Conservation (phyloP, 2,888 invertebrate genomes). For the Epinotia nisella region DNA sequence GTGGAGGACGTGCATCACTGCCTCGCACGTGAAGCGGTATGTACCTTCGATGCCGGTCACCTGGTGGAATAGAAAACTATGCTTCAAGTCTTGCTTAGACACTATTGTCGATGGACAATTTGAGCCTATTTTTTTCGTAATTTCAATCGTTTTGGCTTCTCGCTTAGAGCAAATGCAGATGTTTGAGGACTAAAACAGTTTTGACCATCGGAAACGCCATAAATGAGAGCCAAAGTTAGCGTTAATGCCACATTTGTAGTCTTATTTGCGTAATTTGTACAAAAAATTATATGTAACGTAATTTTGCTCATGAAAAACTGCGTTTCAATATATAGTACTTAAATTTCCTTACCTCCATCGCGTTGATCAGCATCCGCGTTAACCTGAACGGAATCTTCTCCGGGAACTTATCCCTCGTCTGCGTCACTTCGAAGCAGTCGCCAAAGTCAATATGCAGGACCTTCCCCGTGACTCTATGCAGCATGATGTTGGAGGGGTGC, state of each 20-base stretch:
- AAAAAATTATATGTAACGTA: too few species aligned
- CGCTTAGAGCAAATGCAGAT: too few species aligned
- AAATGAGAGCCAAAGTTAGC: too few species aligned
- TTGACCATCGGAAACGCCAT: too few species aligned
- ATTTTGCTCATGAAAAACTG: too few species aligned
- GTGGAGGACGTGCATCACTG: slow-evolving; percentile 96
- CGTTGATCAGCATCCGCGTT: slow-evolving; percentile 98
- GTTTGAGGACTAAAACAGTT: too few species aligned
- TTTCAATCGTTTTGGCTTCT: too few species aligned
- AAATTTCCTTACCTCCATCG: slow-evolving; percentile 90
- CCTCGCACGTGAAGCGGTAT: slow-evolving; percentile 97
- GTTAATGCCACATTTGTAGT: too few species aligned
- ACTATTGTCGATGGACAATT: too few species aligned
- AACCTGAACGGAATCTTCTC: slow-evolving; percentile 99
- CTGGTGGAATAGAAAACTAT: slow-evolving; percentile 49
- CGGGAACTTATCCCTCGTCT: slow-evolving; percentile 99
- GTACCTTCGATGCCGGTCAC: slow-evolving; percentile 99
- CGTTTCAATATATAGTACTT: not conserved
- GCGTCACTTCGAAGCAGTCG: slow-evolving; percentile 99
- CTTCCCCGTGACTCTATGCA: slow-evolving; percentile 98
- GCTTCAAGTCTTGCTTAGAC: too few species aligned
- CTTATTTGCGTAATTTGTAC: too few species aligned
- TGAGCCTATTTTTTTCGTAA: too few species aligned
- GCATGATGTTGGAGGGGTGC: slow-evolving; percentile 99
- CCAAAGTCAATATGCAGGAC: slow-evolving; percentile 99